These are phyloP conservation scores for Pseudochirops cupreus DNA, from an alignment of 2,797 vertebrate species.

Conservation along the genomic window DNA sequence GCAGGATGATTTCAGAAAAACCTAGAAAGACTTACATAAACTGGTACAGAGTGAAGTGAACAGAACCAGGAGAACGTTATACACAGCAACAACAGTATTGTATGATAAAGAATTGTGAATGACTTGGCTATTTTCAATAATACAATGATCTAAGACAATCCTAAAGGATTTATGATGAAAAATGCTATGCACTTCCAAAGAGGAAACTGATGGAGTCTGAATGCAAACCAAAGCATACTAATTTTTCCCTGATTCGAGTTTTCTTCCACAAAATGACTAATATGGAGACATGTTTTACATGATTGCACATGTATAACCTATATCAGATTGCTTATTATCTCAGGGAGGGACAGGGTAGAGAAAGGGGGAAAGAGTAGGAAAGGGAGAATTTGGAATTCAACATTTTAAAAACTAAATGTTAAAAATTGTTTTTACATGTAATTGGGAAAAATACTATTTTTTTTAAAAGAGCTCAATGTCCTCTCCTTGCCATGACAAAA, in stretches of 20 bases:
- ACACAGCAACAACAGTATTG: background rate
- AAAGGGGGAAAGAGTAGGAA: background rate
- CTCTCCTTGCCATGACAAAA: background rate
- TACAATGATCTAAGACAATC: background rate
- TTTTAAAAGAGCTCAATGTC: background rate
- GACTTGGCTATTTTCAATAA: too few relatives aligned
- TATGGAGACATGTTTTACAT: background rate
- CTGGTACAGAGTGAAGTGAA: background rate
- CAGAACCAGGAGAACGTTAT: background rate
- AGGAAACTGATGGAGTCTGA: background rate
- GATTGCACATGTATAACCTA: background rate
- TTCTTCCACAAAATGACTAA: constrained; percentile 1
- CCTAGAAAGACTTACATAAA: background rate
- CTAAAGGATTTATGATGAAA: background rate
- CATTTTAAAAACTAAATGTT: background rate
- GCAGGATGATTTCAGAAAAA: background rate
- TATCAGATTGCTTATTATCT: background rate
- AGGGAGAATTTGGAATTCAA: background rate
- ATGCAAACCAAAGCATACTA: background rate
- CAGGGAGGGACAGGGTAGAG: background rate
- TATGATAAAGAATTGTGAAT: background rate
- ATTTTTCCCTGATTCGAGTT: background rate
- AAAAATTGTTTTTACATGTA: background rate
- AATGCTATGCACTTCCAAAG: background rate
- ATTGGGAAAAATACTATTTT: background rate